phyloP scores from a whole-genome alignment of 2,888 invertebrate genomes.

The Mimas tiliae region DNA sequence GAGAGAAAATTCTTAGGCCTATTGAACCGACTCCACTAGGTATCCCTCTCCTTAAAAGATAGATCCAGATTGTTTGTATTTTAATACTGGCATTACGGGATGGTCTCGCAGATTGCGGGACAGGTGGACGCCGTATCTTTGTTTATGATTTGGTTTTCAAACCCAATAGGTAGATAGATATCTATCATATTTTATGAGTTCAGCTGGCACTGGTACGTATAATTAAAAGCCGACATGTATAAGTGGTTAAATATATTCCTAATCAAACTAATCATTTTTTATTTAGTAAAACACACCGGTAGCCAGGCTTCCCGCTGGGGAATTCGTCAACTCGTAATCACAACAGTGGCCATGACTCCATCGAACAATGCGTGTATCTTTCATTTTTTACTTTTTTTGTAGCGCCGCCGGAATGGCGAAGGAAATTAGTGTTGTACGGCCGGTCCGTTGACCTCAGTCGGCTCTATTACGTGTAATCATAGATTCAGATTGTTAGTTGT shows the following conservation, averaged over 20 bases:
- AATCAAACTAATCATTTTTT: slow-evolving; percentile 2
- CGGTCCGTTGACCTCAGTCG: slow-evolving; percentile 35
- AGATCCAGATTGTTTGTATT: too few species aligned
- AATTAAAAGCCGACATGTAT: too few species aligned
- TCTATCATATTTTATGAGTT: too few species aligned
- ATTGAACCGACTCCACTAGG: too few species aligned
- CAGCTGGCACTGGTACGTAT: too few species aligned
- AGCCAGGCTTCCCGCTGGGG: slow-evolving; percentile 37
- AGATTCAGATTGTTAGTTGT: slow-evolving; percentile 27
- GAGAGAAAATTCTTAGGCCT: too few species aligned
- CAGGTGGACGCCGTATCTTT: too few species aligned
- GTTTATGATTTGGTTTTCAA: too few species aligned
- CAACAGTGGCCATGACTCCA: slow-evolving; percentile 45
- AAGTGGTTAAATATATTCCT: not conserved
- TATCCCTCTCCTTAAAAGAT: too few species aligned
- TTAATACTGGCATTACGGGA: too few species aligned
- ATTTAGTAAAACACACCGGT: slow-evolving; percentile 34
- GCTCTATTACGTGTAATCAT: slow-evolving; percentile 28
- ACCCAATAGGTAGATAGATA: too few species aligned
- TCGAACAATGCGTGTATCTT: slow-evolving; percentile 48
- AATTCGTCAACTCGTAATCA: slow-evolving; percentile 40
- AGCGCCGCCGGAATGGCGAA: slow-evolving; percentile 46
- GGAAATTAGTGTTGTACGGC: slow-evolving; percentile 48
- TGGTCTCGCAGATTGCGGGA: too few species aligned
- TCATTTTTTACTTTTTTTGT: slow-evolving; percentile 48